Base-by-base conservation (phyloP, 2,113 vertebrate genomes). In the Epinephelus moara region DNA sequence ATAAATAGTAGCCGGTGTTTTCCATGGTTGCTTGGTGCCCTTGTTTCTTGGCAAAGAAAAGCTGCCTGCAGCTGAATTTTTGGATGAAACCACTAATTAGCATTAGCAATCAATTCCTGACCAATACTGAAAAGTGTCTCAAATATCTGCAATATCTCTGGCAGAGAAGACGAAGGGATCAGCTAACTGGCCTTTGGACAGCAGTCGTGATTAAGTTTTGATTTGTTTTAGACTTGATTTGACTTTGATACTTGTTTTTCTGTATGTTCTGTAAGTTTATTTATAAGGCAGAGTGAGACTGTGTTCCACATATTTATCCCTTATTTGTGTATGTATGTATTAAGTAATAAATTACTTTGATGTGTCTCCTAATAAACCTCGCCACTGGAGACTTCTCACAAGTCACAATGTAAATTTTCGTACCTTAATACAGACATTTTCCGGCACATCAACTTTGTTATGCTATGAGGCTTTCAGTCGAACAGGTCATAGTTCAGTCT, bases 401-500 rank as follows among this genome's bases (percentile, higher is more conserved):
- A 52, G 30, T 45, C 61, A 56, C 53, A 70, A 12, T 55, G 17
- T 25, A 14, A 53, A 27, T 15, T 52, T 6, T 12, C 15, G 68
- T 37, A 56, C 37, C 69, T 25, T 25, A 56, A 42, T 11, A 23
- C 52, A 23, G 30, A 42, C 37, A 15, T 45, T 66, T 45, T 47
- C 12, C 1, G 23, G 50, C n/a, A 25, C 37, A 70, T 73, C 53
- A 40, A 40, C 53, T 75, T 9, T 21, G n/a, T 25, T 18, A 75
- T 80, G 30, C 25, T 4, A 2, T 25, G 45, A 40, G 45, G 37
- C 23, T 47, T 52, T 49, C 4, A 4, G 33, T 2, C 30, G 11
- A 72, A 2, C 33, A 56, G 72, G 82, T 99, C 95, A 99, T 85
- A 99, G 95, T 85, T 99, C 98, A 0, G 97, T 99, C 92, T 99